Base-by-base conservation (phyloP, 1,140 invertebrate species). In the Andricus grossulariae region DNA sequence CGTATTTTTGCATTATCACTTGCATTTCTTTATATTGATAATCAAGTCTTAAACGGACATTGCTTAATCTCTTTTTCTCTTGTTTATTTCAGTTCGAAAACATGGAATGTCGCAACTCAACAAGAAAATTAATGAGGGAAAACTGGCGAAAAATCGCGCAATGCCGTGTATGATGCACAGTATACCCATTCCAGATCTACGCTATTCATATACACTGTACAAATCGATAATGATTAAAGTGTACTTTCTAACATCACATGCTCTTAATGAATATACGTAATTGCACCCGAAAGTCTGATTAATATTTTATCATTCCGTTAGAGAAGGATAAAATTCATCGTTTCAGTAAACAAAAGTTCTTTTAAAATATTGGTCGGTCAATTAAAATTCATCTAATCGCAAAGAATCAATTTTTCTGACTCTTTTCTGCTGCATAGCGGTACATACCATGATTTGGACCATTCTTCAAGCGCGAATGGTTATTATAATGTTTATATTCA, bases 21-120 rank as follows among this genome's bases (percentile, higher is more conserved):
- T 60, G 60, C 25, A 66, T 39, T 66, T 66, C 39, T 66, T 13
- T 21, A 57, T 25, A 57, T 55, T 19, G 18, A 55, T 55, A n/a
- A 57, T 66, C 39, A 39, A 45, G 5, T 39, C 25, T 66, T 66
- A 32, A 66, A 66, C 21, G 21, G 16, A 39, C 39, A 66, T 66
- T 66, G 57, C 57, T 13, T 66, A 66, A 66, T 45, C 60, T 66
- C 60, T 16, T 76, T 82, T 75, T 83, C 73, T 75, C 52, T 78
- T 73, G 60, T 72, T 70, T 57, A 45, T 80, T 79, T 72, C 79
- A 84, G 84, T 87, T 87, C 85, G 84, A 78, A 89, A 87, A 86
- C 83, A 85, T 89, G 89, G 87, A 89, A 90, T 89, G 88, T 90
- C 81, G 84, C 74, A 89, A 88, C 87, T 84, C 75, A 84, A 83